Evolutionary conservation across 2,797 vertebrate species (phyloP), one percentile per base, ranked within the genome.

Genomic region (Anniella stebbinsi): DNA sequence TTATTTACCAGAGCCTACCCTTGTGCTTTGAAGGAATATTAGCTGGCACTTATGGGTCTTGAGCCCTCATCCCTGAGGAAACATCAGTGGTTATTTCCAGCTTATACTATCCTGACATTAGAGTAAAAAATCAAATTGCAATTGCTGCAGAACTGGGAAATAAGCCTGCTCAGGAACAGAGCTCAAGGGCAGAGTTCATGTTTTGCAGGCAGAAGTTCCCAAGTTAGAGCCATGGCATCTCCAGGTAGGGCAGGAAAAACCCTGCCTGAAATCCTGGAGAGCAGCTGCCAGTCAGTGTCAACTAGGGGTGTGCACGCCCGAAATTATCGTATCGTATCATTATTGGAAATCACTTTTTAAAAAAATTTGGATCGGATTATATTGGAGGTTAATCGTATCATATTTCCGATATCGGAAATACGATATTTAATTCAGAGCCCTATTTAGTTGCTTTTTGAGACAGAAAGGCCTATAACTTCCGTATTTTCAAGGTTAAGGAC

Each of bases 1-100:
- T 90, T 73, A 38, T 91, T 90, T 87, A 91, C 0, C 4, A 89
- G 87, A 77, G 81, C 88, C 11, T 86, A 36, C 54, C 0, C 66
- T 3, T 78, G 33, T 73, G 66, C 21, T 54, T 60, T 73, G 75
- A 89, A 70, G 67, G n/a, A 88, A 54, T 82, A 13, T 51, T 21
- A 48, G n/a, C 25, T 57, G 45, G n/a, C 10, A 21, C 41, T 77
- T 48, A 30, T 23, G 13, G 67, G 66, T 41, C 15, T 88, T 36
- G 57, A 30, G 70, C 28, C 25, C 15, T 33, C 28, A 28, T 60
- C 23, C n/a, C 48, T 11, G 15, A 69, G 45, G 33, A 38, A 70
- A 17, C 48, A 45, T 2, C 38, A 75, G 1, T 9, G 11, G 6
- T 17, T 75, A 9, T 15, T 25, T 25, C n/a, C 25, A 17, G n/a